A percentile compares a stretch with the other conserved stretches of the same genome.
Conservation (phyloP, 2,113 vertebrate genomes). For the Regulus satrapa region DNA sequence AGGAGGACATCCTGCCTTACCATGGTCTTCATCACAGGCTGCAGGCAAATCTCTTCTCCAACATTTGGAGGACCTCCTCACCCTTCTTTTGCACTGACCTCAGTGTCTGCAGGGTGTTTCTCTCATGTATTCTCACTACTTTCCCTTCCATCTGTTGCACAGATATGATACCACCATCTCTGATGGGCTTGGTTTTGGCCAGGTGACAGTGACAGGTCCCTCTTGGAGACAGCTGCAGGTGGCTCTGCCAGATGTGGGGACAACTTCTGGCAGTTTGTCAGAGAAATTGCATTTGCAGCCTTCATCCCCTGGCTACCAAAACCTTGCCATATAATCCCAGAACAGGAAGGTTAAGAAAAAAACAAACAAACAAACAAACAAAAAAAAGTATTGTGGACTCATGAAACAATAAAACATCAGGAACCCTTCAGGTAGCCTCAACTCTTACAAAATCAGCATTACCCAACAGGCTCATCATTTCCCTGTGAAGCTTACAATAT, state of each 20-base stretch:
- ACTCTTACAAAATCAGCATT: not conserved
- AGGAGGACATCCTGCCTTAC: not conserved
- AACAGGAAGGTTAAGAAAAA: no score
- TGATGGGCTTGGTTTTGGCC: not conserved
- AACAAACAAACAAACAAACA: no score
- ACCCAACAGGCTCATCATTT: not conserved
- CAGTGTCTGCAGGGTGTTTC: not conserved
- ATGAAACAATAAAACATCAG: not conserved
- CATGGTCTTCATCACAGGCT: rapidly evolving
- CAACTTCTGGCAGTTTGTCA: not conserved
- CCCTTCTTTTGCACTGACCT: not conserved
- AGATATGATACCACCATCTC: rapidly evolving
- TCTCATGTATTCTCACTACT: not conserved
- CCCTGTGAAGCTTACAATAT: not conserved
- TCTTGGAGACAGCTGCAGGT: not conserved
- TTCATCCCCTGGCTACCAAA: not conserved
- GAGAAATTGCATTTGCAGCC: not conserved
- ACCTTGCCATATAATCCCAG: not conserved
- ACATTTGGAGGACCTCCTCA: not conserved
- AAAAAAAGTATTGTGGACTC: not conserved
- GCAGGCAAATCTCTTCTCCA: not conserved
- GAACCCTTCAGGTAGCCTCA: not conserved
- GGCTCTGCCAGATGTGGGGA: not conserved
- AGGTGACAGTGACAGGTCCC: not conserved
- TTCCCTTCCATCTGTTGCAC: not conserved